Conservation (phyloP, 2,888 invertebrate genomes). For the Catonia carolina region DNA sequence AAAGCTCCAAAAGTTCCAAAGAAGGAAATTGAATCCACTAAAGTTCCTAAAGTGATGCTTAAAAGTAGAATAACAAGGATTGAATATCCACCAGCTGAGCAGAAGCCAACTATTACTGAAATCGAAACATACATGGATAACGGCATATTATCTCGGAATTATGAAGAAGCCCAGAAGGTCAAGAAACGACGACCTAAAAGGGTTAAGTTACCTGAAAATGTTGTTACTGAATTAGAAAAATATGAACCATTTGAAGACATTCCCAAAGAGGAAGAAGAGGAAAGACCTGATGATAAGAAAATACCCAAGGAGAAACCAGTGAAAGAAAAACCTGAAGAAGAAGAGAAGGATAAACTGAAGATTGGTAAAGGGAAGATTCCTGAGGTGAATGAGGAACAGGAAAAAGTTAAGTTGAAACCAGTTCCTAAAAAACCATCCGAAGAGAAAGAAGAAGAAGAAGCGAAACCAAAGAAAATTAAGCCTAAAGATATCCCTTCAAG, state of each 20-base stretch:
- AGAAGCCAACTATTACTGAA: slow-evolving; percentile 40
- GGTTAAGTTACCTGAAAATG: slow-evolving; percentile 32
- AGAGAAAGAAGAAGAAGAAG: slow-evolving; percentile 40
- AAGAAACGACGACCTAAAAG: slow-evolving; percentile 35
- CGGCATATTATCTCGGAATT: slow-evolving; percentile 37
- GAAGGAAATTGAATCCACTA: slow-evolving; percentile 42
- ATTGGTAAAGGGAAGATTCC: slow-evolving; percentile 49
- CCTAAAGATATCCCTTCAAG: slow-evolving; percentile 37
- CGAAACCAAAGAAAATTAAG: slow-evolving; percentile 34
- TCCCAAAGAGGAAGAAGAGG: slow-evolving; percentile 3
- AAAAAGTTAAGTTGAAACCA: slow-evolving; percentile 48
- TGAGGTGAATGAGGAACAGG: slow-evolving; percentile 35
- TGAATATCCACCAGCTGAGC: slow-evolving; percentile 44
- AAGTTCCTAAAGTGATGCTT: slow-evolving; percentile 59
- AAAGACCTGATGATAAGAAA: slow-evolving; percentile 19
- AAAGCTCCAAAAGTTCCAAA: slow-evolving; percentile 45
- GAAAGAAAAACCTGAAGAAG: slow-evolving; percentile 42
- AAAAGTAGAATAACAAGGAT: slow-evolving; percentile 60
- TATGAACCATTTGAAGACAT: slow-evolving; percentile 29
- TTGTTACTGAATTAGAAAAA: slow-evolving; percentile 33
- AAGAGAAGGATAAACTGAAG: slow-evolving; percentile 43
- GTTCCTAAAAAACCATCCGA: slow-evolving; percentile 32
- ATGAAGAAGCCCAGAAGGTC: slow-evolving; percentile 36
- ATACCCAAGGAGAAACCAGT: background rate
- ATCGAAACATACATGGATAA: slow-evolving; percentile 37